Conservation (phyloP, 1,140 invertebrate species). For the Heliothis virescens region DNA sequence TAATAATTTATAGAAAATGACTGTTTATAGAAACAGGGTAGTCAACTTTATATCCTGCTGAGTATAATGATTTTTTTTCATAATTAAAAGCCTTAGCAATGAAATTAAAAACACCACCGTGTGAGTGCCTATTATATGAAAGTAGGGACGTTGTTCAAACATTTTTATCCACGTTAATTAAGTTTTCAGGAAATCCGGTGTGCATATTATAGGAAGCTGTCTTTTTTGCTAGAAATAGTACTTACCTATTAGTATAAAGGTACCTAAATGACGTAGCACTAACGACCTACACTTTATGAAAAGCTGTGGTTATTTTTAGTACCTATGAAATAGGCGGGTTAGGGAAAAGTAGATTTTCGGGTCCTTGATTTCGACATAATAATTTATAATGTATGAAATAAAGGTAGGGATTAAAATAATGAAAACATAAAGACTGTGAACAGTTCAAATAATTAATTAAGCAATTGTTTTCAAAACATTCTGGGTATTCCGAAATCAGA, state of each 20-base stretch:
- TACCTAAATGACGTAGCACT: not conserved
- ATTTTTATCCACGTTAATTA: constrained; percentile 34
- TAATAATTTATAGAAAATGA: too few species aligned
- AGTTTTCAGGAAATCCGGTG: constrained; percentile 24
- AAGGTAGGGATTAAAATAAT: too few species aligned
- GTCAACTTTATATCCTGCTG: too few species aligned
- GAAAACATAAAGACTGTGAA: too few species aligned
- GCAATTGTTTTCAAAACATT: too few species aligned
- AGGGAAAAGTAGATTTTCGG: not conserved
- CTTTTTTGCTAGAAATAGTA: constrained; percentile 23
- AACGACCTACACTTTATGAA: constrained; percentile 11
- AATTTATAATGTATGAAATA: not conserved
- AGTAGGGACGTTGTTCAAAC: constrained; percentile 17
- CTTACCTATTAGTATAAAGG: not conserved
- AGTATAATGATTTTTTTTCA: too few species aligned
- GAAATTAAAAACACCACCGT: not conserved
- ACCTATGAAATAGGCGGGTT: too few species aligned
- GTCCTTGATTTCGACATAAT: not conserved
- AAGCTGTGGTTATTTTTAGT: not conserved
- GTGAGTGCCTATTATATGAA: not conserved
- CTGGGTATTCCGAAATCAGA: too few species aligned
- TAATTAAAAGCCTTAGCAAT: not conserved
- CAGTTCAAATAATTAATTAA: too few species aligned
- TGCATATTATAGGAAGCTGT: not conserved
- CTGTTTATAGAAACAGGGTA: too few species aligned